Base-by-base conservation (phyloP, 2,113 vertebrate genomes). In the Scomber japonicus region DNA sequence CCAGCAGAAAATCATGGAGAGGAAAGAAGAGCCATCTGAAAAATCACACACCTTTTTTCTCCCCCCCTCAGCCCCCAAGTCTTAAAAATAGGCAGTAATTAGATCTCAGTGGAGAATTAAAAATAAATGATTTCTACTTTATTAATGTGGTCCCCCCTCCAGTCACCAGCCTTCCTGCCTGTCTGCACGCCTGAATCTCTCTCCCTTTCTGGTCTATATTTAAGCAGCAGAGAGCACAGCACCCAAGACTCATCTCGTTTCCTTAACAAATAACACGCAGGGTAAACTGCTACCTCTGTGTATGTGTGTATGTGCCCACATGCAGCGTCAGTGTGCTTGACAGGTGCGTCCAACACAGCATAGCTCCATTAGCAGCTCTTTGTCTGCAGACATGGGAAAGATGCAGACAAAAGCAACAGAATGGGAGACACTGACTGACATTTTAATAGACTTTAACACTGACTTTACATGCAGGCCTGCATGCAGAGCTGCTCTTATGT, bases 91-190 rank as follows among this genome's bases (percentile, higher is more conserved):
- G 95, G 85, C 82, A 1, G 93, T 96, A 96, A 96, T 96, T 96
- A 95, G 92, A 96, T 94, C 93, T 94, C 87, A 91, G 94, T 83
- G 74, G 89, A 85, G 90, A 94, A 96, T 96, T 95, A 96, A 95
- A 96, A 95, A 95, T 95, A 95, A 94, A 96, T 95, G 94, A 95
- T 95, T 95, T 95, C 92, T 93, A 80, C 89, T 94, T 95, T 94
- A 96, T 96, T 95, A 96, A 95, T 95, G 94, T 82, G 88, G 59
- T 78, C 75, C 72, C 91, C 78, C 64, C 75, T 78, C 62, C 85
- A 91, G 90, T 90, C 90, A 83, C 84, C 84, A 90, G 88, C 71
- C 90, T 85, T 85, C 82, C 91, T 91, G 91, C 64, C 88, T 89
- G 88, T 80, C 89, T 89, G 76, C 81, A 59, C 2, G 62, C 64